A percentile compares a stretch with the other conserved stretches of the same genome.
These are phyloP conservation scores for Proteles cristata DNA, from an alignment of 2,113 vertebrate species.

Conservation along the genomic window DNA sequence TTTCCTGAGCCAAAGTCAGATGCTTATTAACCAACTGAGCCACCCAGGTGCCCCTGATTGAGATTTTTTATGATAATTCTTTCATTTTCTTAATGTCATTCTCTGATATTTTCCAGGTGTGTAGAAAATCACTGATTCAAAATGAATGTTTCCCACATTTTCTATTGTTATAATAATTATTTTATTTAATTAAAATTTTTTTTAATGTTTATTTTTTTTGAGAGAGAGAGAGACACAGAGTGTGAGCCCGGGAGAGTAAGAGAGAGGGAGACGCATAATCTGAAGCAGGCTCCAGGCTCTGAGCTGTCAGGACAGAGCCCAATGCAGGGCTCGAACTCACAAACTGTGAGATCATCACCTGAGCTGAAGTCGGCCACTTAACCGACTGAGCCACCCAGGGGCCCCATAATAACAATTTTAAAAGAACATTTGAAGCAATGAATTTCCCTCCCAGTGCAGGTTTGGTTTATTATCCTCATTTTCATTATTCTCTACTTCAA, in stretches of 20 bases:
- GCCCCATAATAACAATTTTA: background rate
- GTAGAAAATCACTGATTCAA: background rate
- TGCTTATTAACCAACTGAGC: no score
- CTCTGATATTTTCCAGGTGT: background rate
- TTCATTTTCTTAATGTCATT: background rate
- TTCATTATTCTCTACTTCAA: background rate
- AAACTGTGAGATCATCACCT: no score
- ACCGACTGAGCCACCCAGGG: no score
- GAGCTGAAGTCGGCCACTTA: no score
- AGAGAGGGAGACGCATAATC: no score
- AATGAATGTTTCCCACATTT: background rate
- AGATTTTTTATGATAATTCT: constrained; percentile 12
- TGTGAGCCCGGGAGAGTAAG: no score
- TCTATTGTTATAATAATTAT: background rate
- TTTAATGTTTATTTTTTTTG: no score
- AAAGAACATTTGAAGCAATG: background rate
- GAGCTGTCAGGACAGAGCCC: no score
- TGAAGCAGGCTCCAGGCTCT: no score
- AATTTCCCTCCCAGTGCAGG: background rate
- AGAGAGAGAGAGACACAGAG: no score
- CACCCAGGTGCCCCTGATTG: background rate
- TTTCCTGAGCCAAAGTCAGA: no score
- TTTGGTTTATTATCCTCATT: background rate
- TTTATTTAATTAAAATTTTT: background rate
- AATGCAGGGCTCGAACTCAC: no score